Evolutionary conservation across 2,797 vertebrate species (phyloP).

Genomic region (Apogon talboti): DNA sequence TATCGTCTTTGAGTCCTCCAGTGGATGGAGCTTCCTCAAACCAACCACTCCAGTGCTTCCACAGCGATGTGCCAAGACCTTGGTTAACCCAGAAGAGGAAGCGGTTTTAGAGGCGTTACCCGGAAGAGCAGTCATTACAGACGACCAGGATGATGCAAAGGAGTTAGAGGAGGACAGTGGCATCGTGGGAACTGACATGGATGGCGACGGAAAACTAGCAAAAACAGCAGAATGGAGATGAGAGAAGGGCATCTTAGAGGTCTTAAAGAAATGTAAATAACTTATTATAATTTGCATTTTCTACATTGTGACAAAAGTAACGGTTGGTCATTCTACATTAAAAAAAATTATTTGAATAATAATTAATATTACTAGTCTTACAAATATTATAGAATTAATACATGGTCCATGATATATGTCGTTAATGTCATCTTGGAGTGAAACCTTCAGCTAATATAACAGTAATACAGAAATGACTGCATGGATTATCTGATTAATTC

Average conservation of each 20-base stretch:
- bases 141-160: rapidly evolving
- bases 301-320: neutral
- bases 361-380: no score
- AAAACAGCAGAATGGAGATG: neutral
- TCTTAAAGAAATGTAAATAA: constrained; percentile 4
- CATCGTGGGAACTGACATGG: neutral
- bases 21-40: rapidly evolving
- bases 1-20: no score
- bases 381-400: no score
- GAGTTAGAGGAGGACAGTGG: neutral
- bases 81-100: rapidly evolving
- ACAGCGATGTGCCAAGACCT: rapidly evolving
- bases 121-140: no score
- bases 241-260: neutral
- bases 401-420: no score
- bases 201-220: rapidly evolving
- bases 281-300: neutral
- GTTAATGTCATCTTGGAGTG: no score
- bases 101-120: rapidly evolving
- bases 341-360: no score
- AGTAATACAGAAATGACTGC: no score
- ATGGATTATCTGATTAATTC: no score
- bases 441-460: no score
- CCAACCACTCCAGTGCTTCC: rapidly evolving
- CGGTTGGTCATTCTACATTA: neutral